Conservation (phyloP, 1,140 invertebrate genomes). For the Drosophila pseudoobscura region DNA sequence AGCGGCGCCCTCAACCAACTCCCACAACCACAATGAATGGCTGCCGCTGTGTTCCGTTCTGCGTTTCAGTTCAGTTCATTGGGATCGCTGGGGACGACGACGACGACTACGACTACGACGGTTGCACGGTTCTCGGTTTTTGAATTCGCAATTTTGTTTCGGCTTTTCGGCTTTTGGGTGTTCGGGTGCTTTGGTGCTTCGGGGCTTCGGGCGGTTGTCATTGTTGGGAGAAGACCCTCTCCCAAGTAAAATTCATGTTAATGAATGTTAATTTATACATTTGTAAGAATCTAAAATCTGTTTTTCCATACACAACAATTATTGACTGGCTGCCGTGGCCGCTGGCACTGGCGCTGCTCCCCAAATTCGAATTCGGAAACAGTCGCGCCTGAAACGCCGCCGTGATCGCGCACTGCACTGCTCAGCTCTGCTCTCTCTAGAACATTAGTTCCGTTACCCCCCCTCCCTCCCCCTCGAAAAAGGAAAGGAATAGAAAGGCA, state of each 20-base stretch:
- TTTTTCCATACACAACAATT: constrained; percentile 56
- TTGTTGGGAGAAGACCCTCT: too few relatives aligned
- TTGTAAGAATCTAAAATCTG: constrained; percentile 74
- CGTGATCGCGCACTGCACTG: constrained; percentile 16
- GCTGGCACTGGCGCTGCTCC: constrained; percentile 12
- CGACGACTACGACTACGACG: not conserved
- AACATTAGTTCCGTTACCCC: not conserved
- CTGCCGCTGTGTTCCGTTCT: constrained; percentile 50
- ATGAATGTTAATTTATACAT: constrained; percentile 81
- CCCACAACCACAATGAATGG: constrained; percentile 54
- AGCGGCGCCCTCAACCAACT: constrained; percentile 57
- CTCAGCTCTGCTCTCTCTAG: not conserved
- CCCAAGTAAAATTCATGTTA: constrained; percentile 73
- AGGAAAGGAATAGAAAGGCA: not conserved
- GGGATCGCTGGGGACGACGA: too few relatives aligned
- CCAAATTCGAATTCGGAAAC: constrained; percentile 47
- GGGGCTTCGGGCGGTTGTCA: constrained; percentile 19
- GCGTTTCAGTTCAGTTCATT: constrained; percentile 10
- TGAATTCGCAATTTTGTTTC: constrained; percentile 32
- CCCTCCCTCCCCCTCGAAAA: not conserved
- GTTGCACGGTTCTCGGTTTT: constrained; percentile 38
- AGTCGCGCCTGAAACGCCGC: constrained; percentile 51
- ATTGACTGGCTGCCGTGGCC: constrained; percentile 27
- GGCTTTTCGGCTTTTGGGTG: constrained; percentile 6
- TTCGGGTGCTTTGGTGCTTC: constrained; percentile 11